These are phyloP conservation scores for Bombycilla garrulus DNA, from an alignment of 2,113 vertebrate species.

Conservation along the genomic window DNA sequence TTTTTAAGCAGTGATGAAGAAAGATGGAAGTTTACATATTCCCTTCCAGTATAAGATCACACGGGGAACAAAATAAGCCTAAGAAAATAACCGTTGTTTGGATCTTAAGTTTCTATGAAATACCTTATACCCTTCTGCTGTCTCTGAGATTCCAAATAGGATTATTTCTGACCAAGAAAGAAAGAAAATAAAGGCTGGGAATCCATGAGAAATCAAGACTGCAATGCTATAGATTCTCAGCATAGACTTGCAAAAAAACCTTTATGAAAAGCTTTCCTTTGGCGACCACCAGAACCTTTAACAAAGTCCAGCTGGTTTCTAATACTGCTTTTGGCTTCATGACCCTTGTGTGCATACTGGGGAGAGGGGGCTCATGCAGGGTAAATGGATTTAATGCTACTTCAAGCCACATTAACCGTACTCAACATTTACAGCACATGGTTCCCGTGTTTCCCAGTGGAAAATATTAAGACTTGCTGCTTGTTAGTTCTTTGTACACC, in stretches of 20 bases:
- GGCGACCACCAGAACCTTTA: not conserved
- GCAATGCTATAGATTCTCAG: not conserved
- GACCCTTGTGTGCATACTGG: not conserved
- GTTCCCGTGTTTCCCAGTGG: not conserved
- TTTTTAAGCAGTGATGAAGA: not conserved
- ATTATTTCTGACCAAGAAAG: not conserved
- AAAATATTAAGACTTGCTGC: not conserved
- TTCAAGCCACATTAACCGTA: constrained; percentile 32
- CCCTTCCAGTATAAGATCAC: not conserved
- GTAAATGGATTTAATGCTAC: constrained; percentile 32
- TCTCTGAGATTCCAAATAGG: not conserved
- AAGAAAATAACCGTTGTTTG: not conserved
- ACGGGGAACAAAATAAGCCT: not conserved
- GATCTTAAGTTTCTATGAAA: not conserved
- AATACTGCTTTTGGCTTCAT: not conserved
- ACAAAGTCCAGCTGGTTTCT: constrained; percentile 15
- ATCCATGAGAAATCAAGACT: not conserved
- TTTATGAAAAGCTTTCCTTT: not conserved
- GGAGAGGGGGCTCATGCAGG: not conserved
- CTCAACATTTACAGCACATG: constrained; percentile 2
- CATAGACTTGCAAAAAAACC: not conserved
- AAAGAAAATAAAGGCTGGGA: not conserved
- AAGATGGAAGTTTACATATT: not conserved
- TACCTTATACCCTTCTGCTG: not conserved
- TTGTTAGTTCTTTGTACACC: not conserved